Base-by-base conservation (phyloP, 1,140 invertebrate species). In the Microplitis demolitor region DNA sequence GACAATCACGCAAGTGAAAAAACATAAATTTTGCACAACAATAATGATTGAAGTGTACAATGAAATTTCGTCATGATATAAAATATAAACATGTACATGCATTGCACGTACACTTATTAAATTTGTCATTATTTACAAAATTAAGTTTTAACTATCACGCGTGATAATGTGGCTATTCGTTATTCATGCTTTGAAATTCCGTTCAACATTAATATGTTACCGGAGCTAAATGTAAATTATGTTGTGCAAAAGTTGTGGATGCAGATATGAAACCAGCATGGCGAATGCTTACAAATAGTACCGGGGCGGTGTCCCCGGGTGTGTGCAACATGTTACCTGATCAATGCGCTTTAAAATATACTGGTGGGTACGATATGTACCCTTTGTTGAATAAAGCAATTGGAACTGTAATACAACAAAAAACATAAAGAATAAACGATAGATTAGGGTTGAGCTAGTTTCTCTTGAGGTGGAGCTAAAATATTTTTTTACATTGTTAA, bases 281-380 rank as follows among this genome's bases (percentile, higher is more conserved):
- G 85, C 85, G 85, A 84, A 85, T 85, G 85, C 85, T 86, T 86
- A 84, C 85, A 86, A 86, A 86, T 83, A 86, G 84, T 86, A 84
- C 76, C 79, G 81, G 84, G 85, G 85, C 83, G 85, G 81, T 77
- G 78, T 78, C 76, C 80, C 78, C 76, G 69, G 34, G 34, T 63
- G 61, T 63, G 35, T 61, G 58, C 31, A 24, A 14, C 58, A 61
- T 33, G 58, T 61, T 33, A 33, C 37, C 16, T 34, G 58, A 61
- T 69, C 58, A 58, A 69, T 61, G 54, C 67, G 39, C 60, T 69
- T 61, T 24, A 69, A 61, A 61, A 69, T 54, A 45, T 39, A 60
- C 34, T 37, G 16, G 56, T 56, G 16, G 9, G 67, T 61, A 61
- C 39, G 39, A 45, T 33, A 61, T 56, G 34, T 60, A 13, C 56